Evolutionary conservation across 2,113 vertebrate species (phyloP), one percentile per base, ranked within the genome.

Genomic region (Takifugu bimaculatus): DNA sequence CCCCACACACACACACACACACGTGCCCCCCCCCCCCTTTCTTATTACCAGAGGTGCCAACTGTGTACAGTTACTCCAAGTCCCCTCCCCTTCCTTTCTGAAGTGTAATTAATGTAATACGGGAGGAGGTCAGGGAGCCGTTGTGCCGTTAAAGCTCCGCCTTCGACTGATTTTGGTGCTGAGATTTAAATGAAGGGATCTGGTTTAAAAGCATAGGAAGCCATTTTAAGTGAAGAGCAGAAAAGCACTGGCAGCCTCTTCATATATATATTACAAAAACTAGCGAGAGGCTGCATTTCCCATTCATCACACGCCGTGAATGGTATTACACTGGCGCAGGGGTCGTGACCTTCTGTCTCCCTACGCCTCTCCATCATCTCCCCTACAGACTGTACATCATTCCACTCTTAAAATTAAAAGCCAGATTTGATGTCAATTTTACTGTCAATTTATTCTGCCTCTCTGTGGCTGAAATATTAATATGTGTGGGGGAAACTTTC

Each of bases 401-500:
- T 53, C 73, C 82, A 65, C 85, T 78, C 80, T 74, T 77, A 74
- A 87, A 88, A 90, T 88, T 88, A 86, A 89, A 89, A 88, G 86
- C 50, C 35, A 63, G 75, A 86, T 85, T 79, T 76, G 79, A 83
- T 86, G 85, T 90, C 86, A 86, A 86, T 87, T 86, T 89, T 83
- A 80, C 80, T 75, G 82, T 86, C 88, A 81, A 91, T 91, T 87
- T 89, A 90, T 86, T 87, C 87, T 62, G 78, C 78, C 77, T 57
- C 60, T 80, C 84, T 76, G 50, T 71, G 60, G 63, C 70, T 91
- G 72, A 89, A 91, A 90, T 91, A 91, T 91, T 87, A 78, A 91
- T 88, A 84, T 59, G 50, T 68, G 74, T 74, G 68, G 78, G 72
- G 76, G 78, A 78, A 75, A 70, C 81, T 70, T 72, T 82, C 76